Conservation (phyloP, 2,888 invertebrate genomes). For the Bhutanitis thaidina region DNA sequence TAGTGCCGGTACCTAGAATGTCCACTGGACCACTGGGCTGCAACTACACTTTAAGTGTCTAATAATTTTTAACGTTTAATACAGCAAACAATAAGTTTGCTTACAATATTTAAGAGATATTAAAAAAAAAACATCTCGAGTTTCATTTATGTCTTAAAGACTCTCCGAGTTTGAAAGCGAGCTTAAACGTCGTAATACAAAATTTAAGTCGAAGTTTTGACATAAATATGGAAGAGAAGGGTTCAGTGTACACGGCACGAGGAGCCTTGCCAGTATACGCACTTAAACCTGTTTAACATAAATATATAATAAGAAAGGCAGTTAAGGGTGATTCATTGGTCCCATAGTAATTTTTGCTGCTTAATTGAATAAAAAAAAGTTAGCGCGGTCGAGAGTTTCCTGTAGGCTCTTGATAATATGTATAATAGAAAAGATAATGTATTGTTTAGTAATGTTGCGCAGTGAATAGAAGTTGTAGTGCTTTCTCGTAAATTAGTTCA, state of each 20-base stretch:
- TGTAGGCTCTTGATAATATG: neutral
- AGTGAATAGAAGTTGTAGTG: too few species aligned
- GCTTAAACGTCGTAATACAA: conserved; percentile 3
- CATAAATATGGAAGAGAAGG: conserved; percentile 4
- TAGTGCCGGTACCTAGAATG: too few species aligned
- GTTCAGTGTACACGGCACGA: neutral
- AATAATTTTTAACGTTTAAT: too few species aligned
- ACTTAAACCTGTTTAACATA: conserved; percentile 32
- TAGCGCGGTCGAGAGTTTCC: neutral
- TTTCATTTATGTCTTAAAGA: neutral
- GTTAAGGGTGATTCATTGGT: conserved; percentile 34
- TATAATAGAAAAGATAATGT: too few species aligned
- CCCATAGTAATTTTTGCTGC: conserved; percentile 31
- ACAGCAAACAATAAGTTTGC: too few species aligned
- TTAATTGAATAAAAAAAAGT: conserved; percentile 30
- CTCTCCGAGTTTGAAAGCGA: neutral
- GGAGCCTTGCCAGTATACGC: conserved; percentile 13
- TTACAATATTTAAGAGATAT: too few species aligned
- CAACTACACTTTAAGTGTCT: too few species aligned
- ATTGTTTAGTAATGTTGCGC: too few species aligned
- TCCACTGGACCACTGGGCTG: too few species aligned
- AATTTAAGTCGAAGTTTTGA: conserved; percentile 1
- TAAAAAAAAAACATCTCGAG: too few species aligned
- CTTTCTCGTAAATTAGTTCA: too few species aligned
- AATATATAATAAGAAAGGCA: conserved; percentile 30